These are phyloP conservation scores for Salminus brasiliensis DNA, from an alignment of 2,113 vertebrate species.

Conservation along the genomic window DNA sequence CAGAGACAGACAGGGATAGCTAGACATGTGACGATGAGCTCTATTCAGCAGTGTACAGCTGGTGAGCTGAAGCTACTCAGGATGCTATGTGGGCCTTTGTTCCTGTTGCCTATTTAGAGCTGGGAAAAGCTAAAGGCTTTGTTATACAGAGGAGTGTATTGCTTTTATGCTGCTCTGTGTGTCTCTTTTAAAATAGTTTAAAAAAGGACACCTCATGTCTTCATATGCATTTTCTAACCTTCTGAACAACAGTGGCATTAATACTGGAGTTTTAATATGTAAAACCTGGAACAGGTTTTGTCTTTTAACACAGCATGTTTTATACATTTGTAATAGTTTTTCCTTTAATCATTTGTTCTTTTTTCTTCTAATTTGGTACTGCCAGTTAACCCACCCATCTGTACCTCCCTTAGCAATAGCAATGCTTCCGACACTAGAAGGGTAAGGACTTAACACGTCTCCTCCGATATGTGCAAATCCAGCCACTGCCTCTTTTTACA, in stretches of 20 bases:
- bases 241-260: not conserved
- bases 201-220: not conserved
- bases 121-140: not conserved
- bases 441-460: too few species aligned
- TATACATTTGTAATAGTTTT: not conserved
- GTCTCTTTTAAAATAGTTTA: not conserved
- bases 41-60: not conserved
- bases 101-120: not conserved
- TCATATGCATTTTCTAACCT: not conserved
- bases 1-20: constrained; percentile 36
- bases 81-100: constrained; percentile 1
- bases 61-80: not conserved
- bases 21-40: constrained; percentile 6
- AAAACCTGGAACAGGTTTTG: too few species aligned
- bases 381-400: not conserved
- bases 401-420: not conserved
- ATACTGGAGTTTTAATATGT: not conserved
- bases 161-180: not conserved
- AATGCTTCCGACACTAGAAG: too few species aligned
- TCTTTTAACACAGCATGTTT: not conserved
- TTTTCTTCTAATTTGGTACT: not conserved
- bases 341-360: not conserved
- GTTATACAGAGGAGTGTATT: too few species aligned
- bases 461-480: too few species aligned
- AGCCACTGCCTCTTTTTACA: too few species aligned